Evolutionary conservation across 2,113 vertebrate species (phyloP), one percentile per base, ranked within the genome.

Genomic region (Mirounga angustirostris): DNA sequence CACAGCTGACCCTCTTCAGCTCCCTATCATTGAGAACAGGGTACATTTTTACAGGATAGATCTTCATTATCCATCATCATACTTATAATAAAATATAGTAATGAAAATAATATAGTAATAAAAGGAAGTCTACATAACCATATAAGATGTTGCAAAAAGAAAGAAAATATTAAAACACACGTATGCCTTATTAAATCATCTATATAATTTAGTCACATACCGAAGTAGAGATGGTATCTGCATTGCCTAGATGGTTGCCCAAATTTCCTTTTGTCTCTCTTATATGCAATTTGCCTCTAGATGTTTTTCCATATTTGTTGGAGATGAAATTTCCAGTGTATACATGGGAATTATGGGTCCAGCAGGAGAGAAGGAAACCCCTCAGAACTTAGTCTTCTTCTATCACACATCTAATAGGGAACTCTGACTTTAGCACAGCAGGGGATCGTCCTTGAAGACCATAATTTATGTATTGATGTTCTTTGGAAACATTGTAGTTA

Each of bases 31-130:
- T 85, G 26, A 63, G 10, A 79, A 81, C 10, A 56, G 14, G 11
- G 15, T 69, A 46, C 36, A 43, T 71, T 78, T 78, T 71, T 43
- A 89, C 21, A 83, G 33, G 43, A 4, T 30, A 50, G 50, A 78
- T 78, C 43, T 78, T 50, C 56, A 89, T 83, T 89, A 43, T 56
- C 40, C 22, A 79, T 16, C 40, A 80, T 83, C 40, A 88, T 87
- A 59, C 54, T 73, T 87, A 87, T 59, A 86, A 86, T 61, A 91
- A 89, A 71, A 73, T 36, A 79, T 30, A 76, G 65, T 18, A 90
- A 88, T 33, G 63, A 46, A 7, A 67, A 24, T n/a, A 24, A 54
- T 40, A 36, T 50, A 85, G 59, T 36, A 71, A 26, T 79, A 93
- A 65, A 10, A 59, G 40, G 22, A 97, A 26, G 2, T 43, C 26